A percentile compares a stretch with the other conserved stretches of the same genome.
Evolutionary conservation across 2,797 vertebrate species (phyloP).

Genomic region (Clarias platycephalus): DNA sequence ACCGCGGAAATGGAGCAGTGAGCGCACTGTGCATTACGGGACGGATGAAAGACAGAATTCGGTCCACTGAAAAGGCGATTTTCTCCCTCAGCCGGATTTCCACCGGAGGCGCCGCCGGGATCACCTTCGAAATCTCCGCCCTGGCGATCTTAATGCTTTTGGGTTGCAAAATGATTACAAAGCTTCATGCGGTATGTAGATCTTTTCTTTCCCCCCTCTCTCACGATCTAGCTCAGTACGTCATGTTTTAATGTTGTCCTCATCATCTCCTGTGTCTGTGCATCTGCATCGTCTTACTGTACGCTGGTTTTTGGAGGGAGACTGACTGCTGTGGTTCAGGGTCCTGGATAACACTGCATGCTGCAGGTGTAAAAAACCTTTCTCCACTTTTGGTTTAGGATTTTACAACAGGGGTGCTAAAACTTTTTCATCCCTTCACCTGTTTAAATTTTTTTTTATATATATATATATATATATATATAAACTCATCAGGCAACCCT

Average conservation of each 20-base stretch:
- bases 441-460: no score
- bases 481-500: no score
- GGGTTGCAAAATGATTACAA: conserved; percentile 50
- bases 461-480: no score
- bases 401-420: background rate
- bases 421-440: background rate
- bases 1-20: conserved; percentile 48
- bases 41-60: conserved; percentile 23
- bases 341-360: conserved; percentile 10
- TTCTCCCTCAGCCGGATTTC: conserved; percentile 33
- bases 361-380: conserved; percentile 24
- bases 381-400: background rate
- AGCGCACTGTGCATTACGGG: conserved; percentile 35
- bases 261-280: conserved; percentile 10
- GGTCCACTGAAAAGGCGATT: conserved; percentile 19
- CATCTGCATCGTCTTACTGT: conserved; percentile 2
- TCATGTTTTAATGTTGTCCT: conserved; percentile 18
- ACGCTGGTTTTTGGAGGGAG: background rate
- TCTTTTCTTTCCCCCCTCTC: background rate
- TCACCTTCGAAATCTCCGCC: conserved; percentile 7
- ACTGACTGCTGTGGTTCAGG: conserved; percentile 11
- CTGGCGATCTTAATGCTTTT: conserved; percentile 32
- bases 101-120: background rate
- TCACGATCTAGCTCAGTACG: background rate
- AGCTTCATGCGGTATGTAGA: conserved; percentile 54